phyloP scores from a whole-genome alignment of 2,797 vertebrate genomes.

The Capromys pilorides region DNA sequence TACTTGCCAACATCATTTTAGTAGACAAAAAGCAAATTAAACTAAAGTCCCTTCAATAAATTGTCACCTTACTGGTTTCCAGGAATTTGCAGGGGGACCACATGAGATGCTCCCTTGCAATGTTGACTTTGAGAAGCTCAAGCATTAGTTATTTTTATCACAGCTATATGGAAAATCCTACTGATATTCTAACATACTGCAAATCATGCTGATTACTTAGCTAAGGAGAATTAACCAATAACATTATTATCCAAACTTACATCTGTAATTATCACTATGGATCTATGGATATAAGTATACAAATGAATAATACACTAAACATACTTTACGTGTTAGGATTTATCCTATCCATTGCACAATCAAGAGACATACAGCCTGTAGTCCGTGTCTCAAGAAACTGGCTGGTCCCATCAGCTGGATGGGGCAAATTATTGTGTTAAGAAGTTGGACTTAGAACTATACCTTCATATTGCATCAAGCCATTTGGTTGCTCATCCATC shows the following conservation, averaged over 20 bases:
- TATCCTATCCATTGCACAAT: conserved; percentile 19
- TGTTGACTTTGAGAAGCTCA: background rate
- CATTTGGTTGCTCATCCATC: conserved; percentile 52
- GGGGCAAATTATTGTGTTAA: background rate
- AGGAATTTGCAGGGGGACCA: background rate
- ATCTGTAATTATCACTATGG: background rate
- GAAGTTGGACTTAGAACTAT: background rate
- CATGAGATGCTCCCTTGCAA: background rate
- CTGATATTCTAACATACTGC: background rate
- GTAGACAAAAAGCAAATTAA: background rate
- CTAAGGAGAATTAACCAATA: background rate
- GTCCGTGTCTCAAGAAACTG: conserved; percentile 5
- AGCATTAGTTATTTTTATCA: background rate
- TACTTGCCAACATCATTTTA: background rate
- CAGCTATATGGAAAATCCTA: background rate
- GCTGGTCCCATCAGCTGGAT: conserved; percentile 32
- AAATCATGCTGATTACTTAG: background rate
- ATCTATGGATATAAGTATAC: background rate
- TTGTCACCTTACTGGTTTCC: background rate
- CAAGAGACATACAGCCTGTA: background rate
- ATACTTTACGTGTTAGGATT: conserved; percentile 15
- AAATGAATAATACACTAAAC: background rate
- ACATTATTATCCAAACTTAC: background rate
- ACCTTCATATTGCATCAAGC: conserved; percentile 43
- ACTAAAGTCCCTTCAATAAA: background rate